Conservation (phyloP, 2,797 vertebrate species). For the Alosa sapidissima region DNA sequence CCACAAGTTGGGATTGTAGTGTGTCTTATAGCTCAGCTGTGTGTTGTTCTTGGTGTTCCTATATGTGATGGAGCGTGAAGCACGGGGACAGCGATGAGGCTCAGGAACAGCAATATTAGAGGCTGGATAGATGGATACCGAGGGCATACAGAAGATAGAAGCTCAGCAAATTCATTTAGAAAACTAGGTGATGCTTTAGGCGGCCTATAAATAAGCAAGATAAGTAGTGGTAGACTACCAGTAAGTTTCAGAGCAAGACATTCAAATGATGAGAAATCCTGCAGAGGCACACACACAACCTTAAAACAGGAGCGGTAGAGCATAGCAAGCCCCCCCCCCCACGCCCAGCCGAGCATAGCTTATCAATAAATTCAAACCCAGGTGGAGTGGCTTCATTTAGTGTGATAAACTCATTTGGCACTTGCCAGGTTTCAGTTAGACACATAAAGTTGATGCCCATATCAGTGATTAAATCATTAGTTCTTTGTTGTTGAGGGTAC, state of each 20-base stretch:
- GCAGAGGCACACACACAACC: slow-evolving; percentile 11
- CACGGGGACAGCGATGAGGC: background rate
- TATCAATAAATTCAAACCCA: background rate
- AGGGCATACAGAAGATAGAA: slow-evolving; percentile 3
- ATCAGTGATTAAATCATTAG: background rate
- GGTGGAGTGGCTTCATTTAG: background rate
- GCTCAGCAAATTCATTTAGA: slow-evolving; percentile 15
- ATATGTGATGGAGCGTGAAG: no score
- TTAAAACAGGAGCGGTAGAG: slow-evolving; percentile 11
- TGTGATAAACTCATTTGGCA: background rate
- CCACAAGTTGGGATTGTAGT: no score
- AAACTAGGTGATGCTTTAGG: background rate
- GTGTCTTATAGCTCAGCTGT: no score
- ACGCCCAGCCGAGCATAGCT: background rate
- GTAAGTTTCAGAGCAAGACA: background rate
- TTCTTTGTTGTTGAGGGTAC: background rate
- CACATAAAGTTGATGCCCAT: background rate
- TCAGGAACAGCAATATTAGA: slow-evolving; percentile 25
- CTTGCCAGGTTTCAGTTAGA: background rate
- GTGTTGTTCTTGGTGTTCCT: no score
- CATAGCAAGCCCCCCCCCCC: slow-evolving; percentile 5
- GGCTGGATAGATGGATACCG: background rate
- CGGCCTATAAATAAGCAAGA: slow-evolving; percentile 1
- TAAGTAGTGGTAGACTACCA: background rate
- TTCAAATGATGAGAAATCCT: background rate